Conservation (phyloP, 92 coral and sea anemone genomes). For the Epizoanthus stellaris region DNA sequence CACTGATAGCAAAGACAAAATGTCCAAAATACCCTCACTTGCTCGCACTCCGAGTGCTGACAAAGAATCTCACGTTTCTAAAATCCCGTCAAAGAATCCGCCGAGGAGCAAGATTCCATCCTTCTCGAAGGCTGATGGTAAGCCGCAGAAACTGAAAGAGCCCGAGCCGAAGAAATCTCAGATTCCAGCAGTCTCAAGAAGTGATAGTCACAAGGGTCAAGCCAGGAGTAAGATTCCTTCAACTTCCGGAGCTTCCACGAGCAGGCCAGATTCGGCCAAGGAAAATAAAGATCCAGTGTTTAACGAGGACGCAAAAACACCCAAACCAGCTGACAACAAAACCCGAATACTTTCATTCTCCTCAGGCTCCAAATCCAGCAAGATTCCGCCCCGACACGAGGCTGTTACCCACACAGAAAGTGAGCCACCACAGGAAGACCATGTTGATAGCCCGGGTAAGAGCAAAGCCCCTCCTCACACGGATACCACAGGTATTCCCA, state of each 20-base stretch:
- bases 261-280: conserved; percentile 79
- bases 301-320: conserved; percentile 20
- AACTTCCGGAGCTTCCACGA: conserved; percentile 39
- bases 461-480: conserved; percentile 1
- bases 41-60: conserved; percentile 58
- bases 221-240: conserved; percentile 63
- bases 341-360: conserved; percentile 48
- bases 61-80: conserved; percentile 59
- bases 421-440: conserved; percentile 11
- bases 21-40: conserved; percentile 92
- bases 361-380: conserved; percentile 37
- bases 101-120: conserved; percentile 90
- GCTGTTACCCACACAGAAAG: background rate
- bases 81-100: conserved; percentile 78
- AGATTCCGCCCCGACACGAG: conserved; percentile 26
- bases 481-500: conserved; percentile 18
- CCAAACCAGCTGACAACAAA: conserved; percentile 31
- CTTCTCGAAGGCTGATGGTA: conserved; percentile 63
- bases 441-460: conserved; percentile 25
- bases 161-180: conserved; percentile 66
- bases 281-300: conserved; percentile 83
- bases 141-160: conserved; percentile 48
- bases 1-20: conserved; percentile 47
- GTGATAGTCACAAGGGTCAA: conserved; percentile 55
- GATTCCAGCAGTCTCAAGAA: conserved; percentile 67